phyloP scores from a whole-genome alignment of 1,140 invertebrate genomes.

The Rhagoletis pomonella region DNA sequence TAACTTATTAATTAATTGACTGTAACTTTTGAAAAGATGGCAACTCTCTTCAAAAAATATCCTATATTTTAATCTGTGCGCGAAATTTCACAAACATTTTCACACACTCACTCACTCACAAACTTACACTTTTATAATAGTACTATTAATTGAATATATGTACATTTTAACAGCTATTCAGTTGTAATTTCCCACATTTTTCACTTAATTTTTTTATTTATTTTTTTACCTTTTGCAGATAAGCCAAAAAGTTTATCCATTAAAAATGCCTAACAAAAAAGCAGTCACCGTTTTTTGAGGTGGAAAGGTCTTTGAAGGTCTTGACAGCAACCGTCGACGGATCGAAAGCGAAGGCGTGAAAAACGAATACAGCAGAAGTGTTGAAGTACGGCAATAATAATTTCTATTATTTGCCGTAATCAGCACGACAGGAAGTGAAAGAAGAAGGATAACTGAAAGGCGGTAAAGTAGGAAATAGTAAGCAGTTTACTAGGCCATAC shows the following conservation, averaged over 20 bases:
- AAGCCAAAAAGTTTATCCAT: slow-evolving; percentile 28
- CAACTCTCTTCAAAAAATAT: too few relatives aligned
- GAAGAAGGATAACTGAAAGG: not conserved
- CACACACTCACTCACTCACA: too few relatives aligned
- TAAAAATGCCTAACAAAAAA: slow-evolving; percentile 40
- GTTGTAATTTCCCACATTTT: not conserved
- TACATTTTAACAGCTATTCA: too few relatives aligned
- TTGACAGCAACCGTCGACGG: slow-evolving; percentile 37
- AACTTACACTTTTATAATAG: too few relatives aligned
- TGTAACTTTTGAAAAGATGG: too few relatives aligned
- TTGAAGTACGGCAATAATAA: slow-evolving; percentile 31
- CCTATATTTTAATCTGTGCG: too few relatives aligned
- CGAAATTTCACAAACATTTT: too few relatives aligned
- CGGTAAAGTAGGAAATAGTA: not conserved
- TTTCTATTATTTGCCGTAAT: slow-evolving; percentile 23
- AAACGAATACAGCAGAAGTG: not conserved
- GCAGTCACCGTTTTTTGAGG: slow-evolving; percentile 27
- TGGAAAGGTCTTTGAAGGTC: slow-evolving; percentile 44
- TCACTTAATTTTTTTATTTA: not conserved
- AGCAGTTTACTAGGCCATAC: not conserved
- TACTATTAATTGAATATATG: too few relatives aligned
- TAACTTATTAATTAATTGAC: too few relatives aligned
- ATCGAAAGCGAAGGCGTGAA: slow-evolving; percentile 2
- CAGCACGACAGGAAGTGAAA: not conserved
- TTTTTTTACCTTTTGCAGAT: not conserved